Evolutionary conservation across 2,113 vertebrate genomes (phyloP), one percentile per base, ranked within the genome.

Genomic region (Phrynosoma blainvillii): DNA sequence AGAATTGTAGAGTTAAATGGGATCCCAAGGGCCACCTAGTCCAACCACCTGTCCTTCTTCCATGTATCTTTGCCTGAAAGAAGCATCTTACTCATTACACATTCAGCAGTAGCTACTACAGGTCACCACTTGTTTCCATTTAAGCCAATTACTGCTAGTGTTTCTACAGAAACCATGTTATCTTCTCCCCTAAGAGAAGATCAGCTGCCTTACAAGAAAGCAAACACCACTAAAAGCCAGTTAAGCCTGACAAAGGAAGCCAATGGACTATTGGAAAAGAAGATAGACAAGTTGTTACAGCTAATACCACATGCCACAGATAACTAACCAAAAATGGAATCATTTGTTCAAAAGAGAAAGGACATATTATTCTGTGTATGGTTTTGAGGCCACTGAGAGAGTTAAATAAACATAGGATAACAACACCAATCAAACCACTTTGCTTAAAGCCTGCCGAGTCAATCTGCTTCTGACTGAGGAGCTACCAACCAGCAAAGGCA

Each of bases 401-500:
- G 96, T 93, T 96, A 96, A 96, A 97, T 97, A 97, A 98, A 98
- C 98, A 98, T 97, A 98, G 96, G 96, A 94, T 94, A 95, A 96
- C 97, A 98, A 98, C 98, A 98, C 97, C 97, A 96, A 97, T 97
- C 95, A 97, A 94, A 96, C 95, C 94, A 95, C 94, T 96, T 95
- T 96, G 96, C 96, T 97, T 97, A 96, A 96, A 97, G 97, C 97
- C 97, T 89, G 96, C 80, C 5, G 96, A 97, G 96, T 96, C 96
- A 96, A 97, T 97, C 96, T 97, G 97, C 95, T 95, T 96, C 97
- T 96, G 96, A 96, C 97, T 97, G 97, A 76, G 95, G 97, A 96
- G 96, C 94, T 96, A 95, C 96, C 96, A 97, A 93, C 96, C 97
- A 97, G 96, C 96, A 96, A 97, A 97, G 96, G 96, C 96, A 96